Evolutionary conservation across 2,888 invertebrate species (phyloP).

Genomic region (Drosophila leonis): DNA sequence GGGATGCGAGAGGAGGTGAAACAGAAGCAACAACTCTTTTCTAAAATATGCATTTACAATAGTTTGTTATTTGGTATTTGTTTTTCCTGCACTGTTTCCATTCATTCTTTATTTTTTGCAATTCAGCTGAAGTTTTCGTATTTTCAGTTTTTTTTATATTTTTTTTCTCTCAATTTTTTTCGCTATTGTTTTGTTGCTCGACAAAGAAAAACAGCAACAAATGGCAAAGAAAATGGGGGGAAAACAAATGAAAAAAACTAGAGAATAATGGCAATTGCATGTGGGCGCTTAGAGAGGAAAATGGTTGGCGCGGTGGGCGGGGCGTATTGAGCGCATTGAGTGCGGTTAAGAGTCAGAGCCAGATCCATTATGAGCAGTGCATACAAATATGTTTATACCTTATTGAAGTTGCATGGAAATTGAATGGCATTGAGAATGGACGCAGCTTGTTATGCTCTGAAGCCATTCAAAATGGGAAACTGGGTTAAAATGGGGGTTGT

Average conservation of each 20-base stretch:
- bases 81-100: conserved; percentile 36
- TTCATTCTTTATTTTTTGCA: conserved; percentile 13
- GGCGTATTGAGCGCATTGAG: not conserved
- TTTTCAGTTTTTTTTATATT: conserved; percentile 17
- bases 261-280: conserved; percentile 34
- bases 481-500: not conserved
- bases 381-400: conserved; percentile 8
- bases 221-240: conserved; percentile 45
- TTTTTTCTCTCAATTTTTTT: conserved; percentile 25
- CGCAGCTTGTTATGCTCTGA: not conserved
- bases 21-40: conserved; percentile 10
- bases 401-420: conserved; percentile 5
- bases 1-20: not conserved
- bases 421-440: conserved; percentile 6
- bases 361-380: conserved; percentile 5
- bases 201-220: conserved; percentile 75
- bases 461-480: not conserved
- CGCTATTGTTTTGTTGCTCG: conserved; percentile 59
- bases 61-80: conserved; percentile 65
- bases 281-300: conserved; percentile 32
- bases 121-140: conserved; percentile 29
- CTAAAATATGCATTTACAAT: conserved; percentile 63
- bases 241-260: conserved; percentile 20
- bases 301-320: not conserved
- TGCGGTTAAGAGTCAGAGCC: conserved; percentile 19